Conservation (phyloP, 2,797 vertebrate genomes). For the Triplophysa yarkandensis region DNA sequence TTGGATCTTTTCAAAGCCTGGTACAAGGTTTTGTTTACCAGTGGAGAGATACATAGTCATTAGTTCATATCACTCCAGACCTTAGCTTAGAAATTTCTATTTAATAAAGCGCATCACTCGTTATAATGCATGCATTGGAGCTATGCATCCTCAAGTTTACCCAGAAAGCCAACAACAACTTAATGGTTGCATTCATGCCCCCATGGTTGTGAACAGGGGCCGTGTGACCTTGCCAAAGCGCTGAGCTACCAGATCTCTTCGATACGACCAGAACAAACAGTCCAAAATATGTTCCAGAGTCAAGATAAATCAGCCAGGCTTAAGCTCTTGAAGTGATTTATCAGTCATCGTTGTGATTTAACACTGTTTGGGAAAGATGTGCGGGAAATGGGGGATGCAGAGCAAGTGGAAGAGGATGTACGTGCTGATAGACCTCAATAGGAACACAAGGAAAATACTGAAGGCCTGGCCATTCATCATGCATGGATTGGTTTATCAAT, state of each 20-base stretch:
- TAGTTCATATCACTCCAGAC: not conserved
- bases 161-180: not conserved
- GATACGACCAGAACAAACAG: constrained; percentile 29
- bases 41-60: not conserved
- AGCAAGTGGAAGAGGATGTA: constrained; percentile 8
- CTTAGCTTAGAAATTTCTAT: not conserved
- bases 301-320: constrained; percentile 44
- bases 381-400: not conserved
- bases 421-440: constrained; percentile 25
- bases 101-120: not conserved
- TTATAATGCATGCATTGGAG: constrained; percentile 1
- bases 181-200: constrained; percentile 9
- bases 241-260: constrained; percentile 15
- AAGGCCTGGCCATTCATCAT: constrained; percentile 44
- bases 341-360: constrained; percentile 41
- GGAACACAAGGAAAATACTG: constrained; percentile 22
- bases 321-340: constrained; percentile 42
- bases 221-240: constrained; percentile 28
- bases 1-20: not conserved
- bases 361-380: constrained; percentile 26
- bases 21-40: not conserved
- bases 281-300: constrained; percentile 18
- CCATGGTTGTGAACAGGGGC: not conserved
- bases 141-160: not conserved
- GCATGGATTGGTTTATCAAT: constrained; percentile 49